Evolutionary conservation across 2,113 vertebrate species (phyloP).

Genomic region (Acanthochromis polyacanthus): DNA sequence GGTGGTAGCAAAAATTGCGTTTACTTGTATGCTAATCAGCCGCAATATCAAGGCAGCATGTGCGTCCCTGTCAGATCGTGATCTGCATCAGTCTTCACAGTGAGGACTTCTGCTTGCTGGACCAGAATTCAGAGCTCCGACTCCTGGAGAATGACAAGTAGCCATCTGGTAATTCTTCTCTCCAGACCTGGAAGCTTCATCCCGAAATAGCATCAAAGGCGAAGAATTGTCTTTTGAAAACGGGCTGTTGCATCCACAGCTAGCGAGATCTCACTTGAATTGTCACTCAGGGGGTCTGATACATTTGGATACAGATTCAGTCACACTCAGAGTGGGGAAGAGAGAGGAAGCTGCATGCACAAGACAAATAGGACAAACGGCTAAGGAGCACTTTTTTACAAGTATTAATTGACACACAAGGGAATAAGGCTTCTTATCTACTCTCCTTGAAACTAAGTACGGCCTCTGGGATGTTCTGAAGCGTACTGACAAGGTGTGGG

Average conservation of each 20-base stretch:
- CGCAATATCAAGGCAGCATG: constrained; percentile 10
- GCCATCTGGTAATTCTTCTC: constrained; percentile 75
- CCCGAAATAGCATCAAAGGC: constrained; percentile 79
- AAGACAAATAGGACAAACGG: constrained; percentile 56
- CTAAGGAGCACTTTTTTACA: constrained; percentile 59
- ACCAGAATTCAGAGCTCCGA: constrained; percentile 47
- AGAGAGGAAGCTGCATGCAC: constrained; percentile 33
- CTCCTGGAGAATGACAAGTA: constrained; percentile 70
- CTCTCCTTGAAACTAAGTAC: constrained; percentile 53
- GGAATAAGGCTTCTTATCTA: constrained; percentile 70
- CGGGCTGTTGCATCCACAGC: constrained; percentile 48
- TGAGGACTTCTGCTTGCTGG: constrained; percentile 31
- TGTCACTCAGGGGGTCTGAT: constrained; percentile 70
- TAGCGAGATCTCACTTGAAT: constrained; percentile 52
- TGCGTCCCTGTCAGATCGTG: constrained; percentile 36
- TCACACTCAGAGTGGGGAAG: constrained; percentile 30
- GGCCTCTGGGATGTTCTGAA: constrained; percentile 63
- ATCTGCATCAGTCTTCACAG: constrained; percentile 48
- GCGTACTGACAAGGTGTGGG: constrained; percentile 64
- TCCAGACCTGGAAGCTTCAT: constrained; percentile 59
- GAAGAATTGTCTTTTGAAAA: constrained; percentile 68
- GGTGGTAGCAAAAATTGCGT: not conserved
- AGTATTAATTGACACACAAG: constrained; percentile 75
- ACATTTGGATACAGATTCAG: constrained; percentile 55
- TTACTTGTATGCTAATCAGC: constrained; percentile 18